Conservation (phyloP, 2,888 invertebrate genomes). For the Oconnorella tubifera region DNA sequence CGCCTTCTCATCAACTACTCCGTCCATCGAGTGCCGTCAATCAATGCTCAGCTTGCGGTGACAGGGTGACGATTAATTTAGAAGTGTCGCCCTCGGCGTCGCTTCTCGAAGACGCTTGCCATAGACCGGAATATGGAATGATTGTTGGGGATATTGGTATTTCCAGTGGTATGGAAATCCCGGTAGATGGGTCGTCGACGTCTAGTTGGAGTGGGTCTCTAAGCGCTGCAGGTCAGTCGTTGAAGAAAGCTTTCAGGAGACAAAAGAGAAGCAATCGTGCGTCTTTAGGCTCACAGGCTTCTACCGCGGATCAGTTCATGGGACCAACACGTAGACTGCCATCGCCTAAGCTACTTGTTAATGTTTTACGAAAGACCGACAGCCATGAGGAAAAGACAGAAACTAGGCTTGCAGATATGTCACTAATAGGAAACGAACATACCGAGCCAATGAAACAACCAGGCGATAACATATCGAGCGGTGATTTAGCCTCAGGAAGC, state of each 20-base stretch:
- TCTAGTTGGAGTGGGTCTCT: not conserved
- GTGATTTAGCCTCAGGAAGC: constrained; percentile 2
- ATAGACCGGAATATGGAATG: no score
- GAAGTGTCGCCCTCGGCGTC: not conserved
- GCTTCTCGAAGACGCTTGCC: no score
- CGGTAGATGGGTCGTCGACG: not conserved
- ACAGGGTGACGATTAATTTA: not conserved
- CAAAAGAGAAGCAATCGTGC: constrained; percentile 12
- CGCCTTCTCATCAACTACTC: not conserved
- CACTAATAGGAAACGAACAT: no score
- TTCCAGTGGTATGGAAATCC: not conserved
- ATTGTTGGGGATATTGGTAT: not conserved
- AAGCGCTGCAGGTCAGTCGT: constrained; percentile 17
- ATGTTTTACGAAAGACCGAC: not conserved
- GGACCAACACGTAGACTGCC: constrained; percentile 1
- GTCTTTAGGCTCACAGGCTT: not conserved
- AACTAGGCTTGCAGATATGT: no score
- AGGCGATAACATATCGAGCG: no score
- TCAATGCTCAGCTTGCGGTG: no score
- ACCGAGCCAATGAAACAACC: no score
- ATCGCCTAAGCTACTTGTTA: constrained; percentile 3
- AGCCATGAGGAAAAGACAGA: not conserved
- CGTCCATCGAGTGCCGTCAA: not conserved
- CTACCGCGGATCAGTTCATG: constrained; percentile 4
- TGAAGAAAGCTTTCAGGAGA: constrained; percentile 19